These are phyloP conservation scores for Nycticebus coucang DNA, from an alignment of 2,113 vertebrate genomes.

Conservation along the genomic window DNA sequence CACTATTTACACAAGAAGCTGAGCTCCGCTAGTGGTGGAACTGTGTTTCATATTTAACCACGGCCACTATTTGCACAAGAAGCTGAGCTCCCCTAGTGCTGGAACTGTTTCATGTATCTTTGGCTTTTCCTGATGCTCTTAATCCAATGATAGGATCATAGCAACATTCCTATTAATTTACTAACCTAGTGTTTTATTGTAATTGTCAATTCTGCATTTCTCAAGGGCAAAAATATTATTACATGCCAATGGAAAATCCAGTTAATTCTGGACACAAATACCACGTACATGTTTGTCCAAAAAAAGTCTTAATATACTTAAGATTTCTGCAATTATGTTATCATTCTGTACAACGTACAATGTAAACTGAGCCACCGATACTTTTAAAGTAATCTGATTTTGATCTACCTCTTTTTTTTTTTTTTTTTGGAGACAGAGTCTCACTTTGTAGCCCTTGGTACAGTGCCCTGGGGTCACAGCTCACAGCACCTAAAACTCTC, in stretches of 20 bases:
- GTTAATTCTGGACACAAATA: not conserved
- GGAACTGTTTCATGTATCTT: not conserved
- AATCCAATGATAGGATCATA: not conserved
- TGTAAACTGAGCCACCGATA: not conserved
- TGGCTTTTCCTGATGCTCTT: not conserved
- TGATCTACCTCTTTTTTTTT: too few species aligned
- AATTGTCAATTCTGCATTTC: slow-evolving; percentile 1
- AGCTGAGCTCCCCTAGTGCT: too few species aligned
- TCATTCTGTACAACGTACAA: not conserved
- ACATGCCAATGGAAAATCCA: not conserved
- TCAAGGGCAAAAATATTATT: not conserved
- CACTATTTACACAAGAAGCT: too few species aligned
- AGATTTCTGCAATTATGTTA: not conserved
- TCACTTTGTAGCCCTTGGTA: too few species aligned
- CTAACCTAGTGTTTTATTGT: not conserved
- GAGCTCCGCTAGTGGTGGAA: too few species aligned
- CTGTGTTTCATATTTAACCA: too few species aligned
- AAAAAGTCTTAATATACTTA: not conserved
- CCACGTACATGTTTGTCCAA: not conserved
- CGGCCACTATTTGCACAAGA: too few species aligned
- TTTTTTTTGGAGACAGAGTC: too few species aligned
- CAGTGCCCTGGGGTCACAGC: too few species aligned
- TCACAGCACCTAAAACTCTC: too few species aligned
- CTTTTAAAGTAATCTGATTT: not conserved
- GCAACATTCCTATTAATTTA: not conserved